Evolutionary conservation across 2,888 invertebrate genomes (phyloP), one percentile per base, ranked within the genome.

Genomic region (Cabera pusaria): DNA sequence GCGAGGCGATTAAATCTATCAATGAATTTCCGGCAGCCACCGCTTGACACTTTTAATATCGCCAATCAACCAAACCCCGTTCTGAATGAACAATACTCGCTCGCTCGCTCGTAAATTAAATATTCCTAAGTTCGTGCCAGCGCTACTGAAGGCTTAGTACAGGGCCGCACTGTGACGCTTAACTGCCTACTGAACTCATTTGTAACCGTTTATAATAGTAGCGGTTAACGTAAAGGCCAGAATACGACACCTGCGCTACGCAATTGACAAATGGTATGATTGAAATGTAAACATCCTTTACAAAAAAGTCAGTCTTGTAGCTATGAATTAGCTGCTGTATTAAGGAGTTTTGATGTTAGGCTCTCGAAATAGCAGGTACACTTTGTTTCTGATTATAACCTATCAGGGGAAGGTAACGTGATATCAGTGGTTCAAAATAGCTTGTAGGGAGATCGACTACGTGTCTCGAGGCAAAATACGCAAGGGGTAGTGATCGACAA

Each of bases 11-110:
- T 83, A 85, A 86, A 84, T 82, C 87, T 85, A 87, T 87, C 87
- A 86, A 85, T 85, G 87, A 85, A 78, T 87, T 86, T 87, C 87
- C 87, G 87, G 85, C 83, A 83, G 65, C 63, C 60, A 59, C 57
- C 54, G 75, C 76, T 80, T 85, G 87, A 87, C 87, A 87, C 80
- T 84, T 82, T 82, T 84, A 83, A 84, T 84, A 81, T 81, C 83
- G 81, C 72, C 83, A 81, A 84, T 82, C 84, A 81, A 81, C 75
- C 67, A 69, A 60, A 67, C 63, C 32, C 67, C 72, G 74, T 71
- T 72, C 69, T 85, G 75, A 84, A 84, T 83, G 86, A 86, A 86
- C 87, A 87, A 87, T 87, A 72, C 83, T 65, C 64, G 64, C 59
- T 53, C 64, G 64, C 59, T 53, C 49, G 71, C 64, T 84, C 86